phyloP scores from a whole-genome alignment of 2,888 invertebrate genomes.

The Smittia sp. region DNA sequence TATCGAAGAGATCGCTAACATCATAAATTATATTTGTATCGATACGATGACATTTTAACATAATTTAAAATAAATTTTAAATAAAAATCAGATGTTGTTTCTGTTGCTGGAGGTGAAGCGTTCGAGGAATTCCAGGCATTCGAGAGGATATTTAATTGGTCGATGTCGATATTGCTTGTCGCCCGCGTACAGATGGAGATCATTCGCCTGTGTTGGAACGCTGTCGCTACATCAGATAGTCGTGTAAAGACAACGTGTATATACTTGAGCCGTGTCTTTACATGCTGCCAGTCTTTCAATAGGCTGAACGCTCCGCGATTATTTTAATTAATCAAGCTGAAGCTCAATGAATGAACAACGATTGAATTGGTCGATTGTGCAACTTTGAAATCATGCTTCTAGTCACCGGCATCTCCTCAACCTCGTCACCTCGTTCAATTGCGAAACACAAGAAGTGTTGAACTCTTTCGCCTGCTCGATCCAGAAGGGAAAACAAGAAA shows the following conservation, averaged over 20 bases:
- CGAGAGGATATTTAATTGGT: constrained; percentile 34
- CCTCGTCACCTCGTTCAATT: not conserved
- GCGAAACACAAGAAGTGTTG: constrained; percentile 15
- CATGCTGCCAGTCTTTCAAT: not conserved
- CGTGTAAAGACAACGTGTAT: constrained; percentile 22
- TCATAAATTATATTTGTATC: constrained; percentile 5
- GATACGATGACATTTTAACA: not conserved
- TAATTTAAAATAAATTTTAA: constrained; percentile 17
- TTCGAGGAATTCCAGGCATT: constrained; percentile 5
- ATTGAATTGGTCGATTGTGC: not conserved
- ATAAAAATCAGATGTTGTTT: not conserved
- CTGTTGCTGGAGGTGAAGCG: constrained; percentile 7
- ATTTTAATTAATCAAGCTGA: not conserved
- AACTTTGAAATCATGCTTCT: not conserved
- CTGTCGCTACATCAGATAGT: constrained; percentile 8
- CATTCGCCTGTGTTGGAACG: constrained; percentile 13
- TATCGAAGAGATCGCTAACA: not conserved
- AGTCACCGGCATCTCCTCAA: constrained; percentile 1
- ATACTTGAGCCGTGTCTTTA: not conserved
- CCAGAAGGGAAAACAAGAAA: not conserved
- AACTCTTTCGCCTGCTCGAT: not conserved
- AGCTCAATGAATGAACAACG: not conserved
- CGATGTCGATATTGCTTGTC: constrained; percentile 15
- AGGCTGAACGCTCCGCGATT: not conserved
- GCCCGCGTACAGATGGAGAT: not conserved